These are phyloP conservation scores for Styela plicata DNA, from an alignment of 23 tunicate species.

Conservation along the genomic window DNA sequence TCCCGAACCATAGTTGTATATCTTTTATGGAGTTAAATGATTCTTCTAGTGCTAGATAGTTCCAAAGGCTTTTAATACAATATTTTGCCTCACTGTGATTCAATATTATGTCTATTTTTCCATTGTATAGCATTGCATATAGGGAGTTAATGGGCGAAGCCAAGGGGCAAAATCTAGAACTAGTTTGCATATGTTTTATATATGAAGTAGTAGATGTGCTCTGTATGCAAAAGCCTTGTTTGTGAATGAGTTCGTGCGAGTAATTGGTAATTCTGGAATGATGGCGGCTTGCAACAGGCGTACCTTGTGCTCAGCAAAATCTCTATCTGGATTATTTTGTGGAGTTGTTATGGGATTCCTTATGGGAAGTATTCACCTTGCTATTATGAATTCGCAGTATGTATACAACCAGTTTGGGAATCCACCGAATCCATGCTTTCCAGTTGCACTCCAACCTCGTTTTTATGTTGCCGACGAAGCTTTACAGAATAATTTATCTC, in stretches of 20 bases:
- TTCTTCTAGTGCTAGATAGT: too few species aligned
- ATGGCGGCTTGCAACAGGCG: slow-evolving; percentile 7
- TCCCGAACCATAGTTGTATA: too few species aligned
- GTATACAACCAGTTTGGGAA: neutral
- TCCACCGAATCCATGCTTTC: neutral
- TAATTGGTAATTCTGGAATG: neutral
- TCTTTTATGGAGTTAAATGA: too few species aligned
- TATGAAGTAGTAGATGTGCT: too few species aligned
- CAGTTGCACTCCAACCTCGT: neutral
- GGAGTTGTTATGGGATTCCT: slow-evolving; percentile 27
- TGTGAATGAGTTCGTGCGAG: neutral
- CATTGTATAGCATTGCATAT: too few species aligned
- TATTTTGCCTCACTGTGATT: too few species aligned
- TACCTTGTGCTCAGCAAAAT: slow-evolving; percentile 8
- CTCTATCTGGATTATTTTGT: slow-evolving; percentile 12
- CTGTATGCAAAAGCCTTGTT: too few species aligned
- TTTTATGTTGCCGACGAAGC: neutral
- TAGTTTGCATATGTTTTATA: too few species aligned
- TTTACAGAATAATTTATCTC: neutral
- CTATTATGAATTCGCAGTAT: slow-evolving; percentile 1
- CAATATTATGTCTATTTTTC: too few species aligned
- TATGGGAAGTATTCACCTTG: slow-evolving; percentile 26
- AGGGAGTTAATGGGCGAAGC: too few species aligned
- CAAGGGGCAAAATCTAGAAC: too few species aligned
- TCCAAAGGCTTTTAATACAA: too few species aligned